Evolutionary conservation across 2,113 vertebrate genomes (phyloP).

Genomic region (Epinephelus moara): DNA sequence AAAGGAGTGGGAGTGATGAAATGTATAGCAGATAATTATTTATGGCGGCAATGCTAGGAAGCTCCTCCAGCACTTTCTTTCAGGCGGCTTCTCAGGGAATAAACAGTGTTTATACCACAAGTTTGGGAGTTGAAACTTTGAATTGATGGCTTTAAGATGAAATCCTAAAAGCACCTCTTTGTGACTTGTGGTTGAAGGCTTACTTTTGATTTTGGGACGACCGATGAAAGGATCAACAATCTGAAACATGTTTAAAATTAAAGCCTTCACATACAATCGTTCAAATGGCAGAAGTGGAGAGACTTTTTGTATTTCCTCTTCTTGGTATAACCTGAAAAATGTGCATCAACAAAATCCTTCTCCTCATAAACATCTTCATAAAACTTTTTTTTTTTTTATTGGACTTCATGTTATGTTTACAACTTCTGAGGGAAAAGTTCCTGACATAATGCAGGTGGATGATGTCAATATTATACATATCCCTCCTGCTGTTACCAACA

Average conservation of each 20-base stretch:
- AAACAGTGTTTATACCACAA: conserved; percentile 48
- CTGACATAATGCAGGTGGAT: conserved; percentile 30
- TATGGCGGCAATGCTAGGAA: conserved; percentile 60
- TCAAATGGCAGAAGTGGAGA: not conserved
- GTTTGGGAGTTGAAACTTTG: conserved; percentile 33
- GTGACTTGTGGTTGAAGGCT: not conserved
- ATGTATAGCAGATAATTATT: conserved; percentile 82
- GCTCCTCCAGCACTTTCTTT: conserved; percentile 66
- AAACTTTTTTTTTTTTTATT: not conserved
- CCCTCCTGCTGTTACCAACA: conserved; percentile 9
- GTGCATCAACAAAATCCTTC: not conserved
- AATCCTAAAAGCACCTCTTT: conserved; percentile 3
- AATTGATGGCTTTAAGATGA: conserved; percentile 5
- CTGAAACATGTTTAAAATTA: not conserved
- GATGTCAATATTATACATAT: conserved; percentile 17
- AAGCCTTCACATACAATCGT: not conserved
- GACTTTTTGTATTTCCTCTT: not conserved
- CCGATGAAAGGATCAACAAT: not conserved
- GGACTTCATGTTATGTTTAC: conserved; percentile 9
- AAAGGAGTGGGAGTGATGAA: conserved; percentile 81
- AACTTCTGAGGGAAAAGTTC: conserved; percentile 2
- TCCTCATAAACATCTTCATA: not conserved
- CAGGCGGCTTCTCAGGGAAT: conserved; percentile 30
- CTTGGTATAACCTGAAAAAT: not conserved
- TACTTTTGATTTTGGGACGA: not conserved